Base-by-base conservation (phyloP, 1,140 invertebrate genomes). In the Drosophila bocki region DNA sequence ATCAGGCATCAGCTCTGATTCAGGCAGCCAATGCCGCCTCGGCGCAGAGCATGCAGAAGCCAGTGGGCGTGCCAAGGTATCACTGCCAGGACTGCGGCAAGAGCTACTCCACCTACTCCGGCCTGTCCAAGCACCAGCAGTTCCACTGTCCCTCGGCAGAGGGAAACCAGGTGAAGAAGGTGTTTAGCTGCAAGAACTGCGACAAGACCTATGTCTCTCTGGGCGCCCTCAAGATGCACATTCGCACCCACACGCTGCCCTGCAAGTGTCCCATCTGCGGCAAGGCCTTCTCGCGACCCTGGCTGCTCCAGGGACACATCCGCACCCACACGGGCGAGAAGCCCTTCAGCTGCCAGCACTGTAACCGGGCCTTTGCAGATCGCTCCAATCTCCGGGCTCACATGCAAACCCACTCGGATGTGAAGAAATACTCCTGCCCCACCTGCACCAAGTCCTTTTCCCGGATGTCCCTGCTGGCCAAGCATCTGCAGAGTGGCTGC, bases 201-300 rank as follows among this genome's bases (percentile, higher is more conserved):
- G 96, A 98, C 50, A 99, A 99, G 93, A 96, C 97, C 1, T 99
- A 99, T 93, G 96, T 97, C 0, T 98, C 97, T 0, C 93, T 99
- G 59, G 98, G 98, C 2, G 99, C 99, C 0, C 94, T 99, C 0
- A 99, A 99, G 93, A 99, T 99, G 98, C 99, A 99, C 94, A 99
- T 99, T 72, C 95, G 99, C 37, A 99, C 98, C 1, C 99, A 99
- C 93, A 99, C 99, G 0, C 93, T 99, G 70, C 99, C 99, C 0
- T 99, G 98, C 95, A 99, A 99, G 93, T 99, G 99, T 92, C 96
- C 97, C 72, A 94, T 99, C 9, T 99, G 99, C 92, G 98, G 98
- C 3, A 99, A 99, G 93, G 98, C 98, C 1, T 99, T 99, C 93
- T 99, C 98, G 3, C 94, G 98, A 37, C 98, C 98, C 0, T 99